Evolutionary conservation across 2,888 invertebrate species (phyloP), one percentile per base, ranked within the genome.

Genomic region (Nudaria mundana): DNA sequence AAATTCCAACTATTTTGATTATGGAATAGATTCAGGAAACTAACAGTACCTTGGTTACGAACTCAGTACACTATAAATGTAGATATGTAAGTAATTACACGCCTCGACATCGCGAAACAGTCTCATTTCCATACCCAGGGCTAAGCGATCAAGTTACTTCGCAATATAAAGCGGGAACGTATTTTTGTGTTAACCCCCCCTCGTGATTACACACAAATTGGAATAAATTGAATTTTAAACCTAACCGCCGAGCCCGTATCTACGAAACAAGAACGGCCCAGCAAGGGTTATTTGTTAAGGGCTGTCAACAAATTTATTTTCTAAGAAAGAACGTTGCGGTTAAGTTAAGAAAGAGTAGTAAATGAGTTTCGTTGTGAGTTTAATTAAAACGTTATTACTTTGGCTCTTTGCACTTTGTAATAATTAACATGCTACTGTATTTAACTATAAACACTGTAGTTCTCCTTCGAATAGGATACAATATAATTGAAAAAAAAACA

Each of bases 191-290:
- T 76, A 74, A 68, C n/a, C 70, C 41, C 81, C 73, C 72, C 69
- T 66, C 66, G 74, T 84, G 86, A 87, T 87, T 88, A 83, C 81
- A 74, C 72, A 71, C 79, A 87, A 88, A 88, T 87, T 87, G 88
- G 81, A 78, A 88, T 80, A 86, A 88, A 87, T 87, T 86, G 86
- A 83, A 86, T 87, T 84, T 86, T 79, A 85, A 86, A 84, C 77
- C 85, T 71, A 72, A 72, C 79, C 69, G 65, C 71, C 63, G 65
- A 52, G 60, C 70, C 68, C 68, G 71, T 67, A 67, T 70, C 62
- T 66, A 63, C 56, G 56, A 56, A 67, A 72, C 72, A 78, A 68
- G 74, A 65, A 60, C 57, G 59, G 48, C 56, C 64, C 57, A 52
- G 52, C 53, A 82, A 79, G 86, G 81, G 83, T 83, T 84, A 76